Evolutionary conservation across 2,113 vertebrate species (phyloP), one percentile per base, ranked within the genome.

Genomic region (Odocoileus hemionus): DNA sequence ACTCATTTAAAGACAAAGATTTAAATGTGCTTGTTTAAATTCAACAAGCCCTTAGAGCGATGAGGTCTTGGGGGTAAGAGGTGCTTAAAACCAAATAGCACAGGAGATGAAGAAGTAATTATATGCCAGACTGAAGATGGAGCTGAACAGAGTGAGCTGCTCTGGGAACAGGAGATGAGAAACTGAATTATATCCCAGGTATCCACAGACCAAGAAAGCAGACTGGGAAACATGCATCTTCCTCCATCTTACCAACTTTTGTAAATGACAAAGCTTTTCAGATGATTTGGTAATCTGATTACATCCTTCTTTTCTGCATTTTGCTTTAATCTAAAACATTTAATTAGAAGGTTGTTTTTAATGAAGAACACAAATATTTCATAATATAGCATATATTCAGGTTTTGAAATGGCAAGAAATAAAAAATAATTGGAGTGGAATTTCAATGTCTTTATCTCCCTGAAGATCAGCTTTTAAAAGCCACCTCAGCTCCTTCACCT

Each of bases 11-110:
- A 98, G 96, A 95, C 93, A 98, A 98, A 97, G 96, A 96, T 98
- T 96, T 93, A 94, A 98, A 98, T 97, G 96, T 84, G 55, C 95
- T 98, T 98, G 61, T 98, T 98, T 98, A 98, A 98, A 98, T 98
- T 98, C 96, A 97, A 92, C 95, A 98, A 96, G 86, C 97, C 97
- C 96, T 98, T 96, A 93, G 6, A 98, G 79, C 90, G 93, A 88
- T 79, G 96, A 96, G 94, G 97, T 96, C 91, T 98, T 98, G 80
- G 91, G 91, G 89, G 89, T 98, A 97, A 97, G 94, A 98, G 98
- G 96, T 98, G 96, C 98, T 98, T 98, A 97, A 98, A 98, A 95
- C 89, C 97, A 98, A 98, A 94, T 95, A 98, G 96, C 96, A 96
- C 36, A 94, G 96, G 91, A 98, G 82, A 95, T 97, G 93, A 98